phyloP scores from a whole-genome alignment of 2,888 invertebrate genomes.

The Allacma fusca region DNA sequence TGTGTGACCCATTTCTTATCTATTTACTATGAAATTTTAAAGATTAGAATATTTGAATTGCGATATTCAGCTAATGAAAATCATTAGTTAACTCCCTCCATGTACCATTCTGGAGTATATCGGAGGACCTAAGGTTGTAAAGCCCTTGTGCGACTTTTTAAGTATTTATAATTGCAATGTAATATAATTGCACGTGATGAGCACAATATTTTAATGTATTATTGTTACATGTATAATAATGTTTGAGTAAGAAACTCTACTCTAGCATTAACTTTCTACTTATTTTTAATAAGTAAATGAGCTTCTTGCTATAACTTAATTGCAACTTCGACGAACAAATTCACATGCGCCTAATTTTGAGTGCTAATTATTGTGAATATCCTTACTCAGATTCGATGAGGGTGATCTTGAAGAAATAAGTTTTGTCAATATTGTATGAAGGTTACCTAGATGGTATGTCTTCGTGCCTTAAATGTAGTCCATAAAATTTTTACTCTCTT shows the following conservation, averaged over 20 bases:
- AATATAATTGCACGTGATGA: conserved; percentile 30
- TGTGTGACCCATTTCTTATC: background rate
- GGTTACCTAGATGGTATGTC: background rate
- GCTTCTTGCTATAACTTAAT: conserved; percentile 21
- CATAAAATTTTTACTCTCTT: background rate
- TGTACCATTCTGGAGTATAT: background rate
- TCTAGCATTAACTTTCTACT: background rate
- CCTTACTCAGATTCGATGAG: background rate
- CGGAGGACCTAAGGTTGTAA: conserved; percentile 16
- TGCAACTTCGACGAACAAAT: conserved; percentile 24
- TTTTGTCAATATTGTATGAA: conserved; percentile 6
- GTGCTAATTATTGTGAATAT: background rate
- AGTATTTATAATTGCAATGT: conserved; percentile 27
- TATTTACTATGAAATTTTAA: background rate
- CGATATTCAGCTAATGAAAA: background rate
- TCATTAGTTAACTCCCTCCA: background rate
- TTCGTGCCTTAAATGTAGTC: background rate
- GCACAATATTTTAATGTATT: conserved; percentile 23
- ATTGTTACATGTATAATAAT: background rate
- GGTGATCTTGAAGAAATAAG: background rate
- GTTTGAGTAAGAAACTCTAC: background rate
- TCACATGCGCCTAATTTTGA: background rate
- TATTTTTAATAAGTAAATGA: conserved; percentile 6
- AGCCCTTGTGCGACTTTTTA: conserved; percentile 1
- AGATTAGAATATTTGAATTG: background rate